These are phyloP conservation scores for Pteronotus mesoamericanus DNA, from an alignment of 2,797 vertebrate genomes.

Conservation along the genomic window DNA sequence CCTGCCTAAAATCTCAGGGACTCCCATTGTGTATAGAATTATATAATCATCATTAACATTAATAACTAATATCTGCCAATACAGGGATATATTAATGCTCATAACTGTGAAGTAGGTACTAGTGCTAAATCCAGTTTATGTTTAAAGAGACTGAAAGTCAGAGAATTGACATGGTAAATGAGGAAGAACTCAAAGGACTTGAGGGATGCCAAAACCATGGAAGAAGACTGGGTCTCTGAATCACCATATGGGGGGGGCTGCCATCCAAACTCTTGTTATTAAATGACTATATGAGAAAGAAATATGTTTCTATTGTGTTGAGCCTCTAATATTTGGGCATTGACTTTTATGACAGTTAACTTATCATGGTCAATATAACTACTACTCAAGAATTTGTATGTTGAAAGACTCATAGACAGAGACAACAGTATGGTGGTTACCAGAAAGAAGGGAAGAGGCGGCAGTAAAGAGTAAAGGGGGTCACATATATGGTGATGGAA, in stretches of 20 bases:
- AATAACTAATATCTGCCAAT: not conserved
- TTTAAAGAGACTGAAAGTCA: not conserved
- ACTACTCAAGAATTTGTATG: not conserved
- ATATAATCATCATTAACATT: not conserved
- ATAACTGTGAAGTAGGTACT: not conserved
- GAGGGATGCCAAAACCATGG: not conserved
- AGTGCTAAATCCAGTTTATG: not conserved
- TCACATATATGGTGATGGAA: not conserved
- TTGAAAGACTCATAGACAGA: not conserved
- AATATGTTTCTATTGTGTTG: not conserved
- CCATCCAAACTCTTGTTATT: not conserved
- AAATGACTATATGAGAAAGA: not conserved
- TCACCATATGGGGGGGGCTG: not conserved
- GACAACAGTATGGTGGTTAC: not conserved
- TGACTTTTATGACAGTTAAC: not conserved
- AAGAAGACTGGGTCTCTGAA: not conserved
- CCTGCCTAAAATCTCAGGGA: not conserved
- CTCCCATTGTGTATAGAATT: not conserved
- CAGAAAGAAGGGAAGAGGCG: not conserved
- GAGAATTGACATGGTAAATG: not conserved
- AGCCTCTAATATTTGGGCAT: not conserved
- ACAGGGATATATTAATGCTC: not conserved
- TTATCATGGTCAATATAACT: not conserved
- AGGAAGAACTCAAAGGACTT: not conserved
- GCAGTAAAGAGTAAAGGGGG: not conserved